Conservation (phyloP, 2,888 invertebrate genomes). For the Adela reaumurella region DNA sequence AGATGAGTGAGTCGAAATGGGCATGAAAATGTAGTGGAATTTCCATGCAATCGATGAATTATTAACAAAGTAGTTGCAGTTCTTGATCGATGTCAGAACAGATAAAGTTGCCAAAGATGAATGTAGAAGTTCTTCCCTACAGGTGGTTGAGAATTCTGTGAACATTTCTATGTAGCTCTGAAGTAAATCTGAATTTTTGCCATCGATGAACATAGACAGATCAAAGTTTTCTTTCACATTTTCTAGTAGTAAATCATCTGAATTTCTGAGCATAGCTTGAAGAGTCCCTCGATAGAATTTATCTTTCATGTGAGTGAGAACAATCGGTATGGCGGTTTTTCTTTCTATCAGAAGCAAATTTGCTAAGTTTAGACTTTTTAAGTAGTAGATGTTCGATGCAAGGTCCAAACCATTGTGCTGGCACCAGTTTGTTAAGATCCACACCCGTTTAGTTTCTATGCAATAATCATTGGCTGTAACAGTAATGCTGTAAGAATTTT, state of each 20-base stretch:
- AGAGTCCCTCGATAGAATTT: not conserved
- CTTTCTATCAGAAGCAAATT: not conserved
- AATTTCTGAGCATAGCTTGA: not conserved
- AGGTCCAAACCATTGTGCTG: not conserved
- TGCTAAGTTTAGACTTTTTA: not conserved
- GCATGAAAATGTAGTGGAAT: slow-evolving; percentile 42
- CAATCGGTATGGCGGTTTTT: not conserved
- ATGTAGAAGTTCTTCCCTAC: slow-evolving; percentile 37
- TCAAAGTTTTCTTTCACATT: not conserved
- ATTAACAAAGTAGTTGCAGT: slow-evolving; percentile 32
- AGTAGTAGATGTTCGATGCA: not conserved
- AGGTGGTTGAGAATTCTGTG: slow-evolving; percentile 14
- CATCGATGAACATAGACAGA: not conserved
- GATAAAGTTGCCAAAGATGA: not conserved
- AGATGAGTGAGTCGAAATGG: slow-evolving; percentile 33
- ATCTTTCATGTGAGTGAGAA: not conserved
- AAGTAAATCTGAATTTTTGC: not conserved
- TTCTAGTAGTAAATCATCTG: not conserved
- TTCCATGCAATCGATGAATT: slow-evolving; percentile 43
- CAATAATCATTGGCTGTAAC: slow-evolving; percentile 29
- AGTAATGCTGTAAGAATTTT: slow-evolving; percentile 31
- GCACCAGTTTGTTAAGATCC: slow-evolving; percentile 1
- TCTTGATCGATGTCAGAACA: not conserved
- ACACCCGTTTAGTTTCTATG: slow-evolving; percentile 16
- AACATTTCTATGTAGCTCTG: not conserved